A percentile compares a stretch with the other conserved stretches of the same genome.
Conservation (phyloP, 1,140 invertebrate genomes). For the Bombus picipes region DNA sequence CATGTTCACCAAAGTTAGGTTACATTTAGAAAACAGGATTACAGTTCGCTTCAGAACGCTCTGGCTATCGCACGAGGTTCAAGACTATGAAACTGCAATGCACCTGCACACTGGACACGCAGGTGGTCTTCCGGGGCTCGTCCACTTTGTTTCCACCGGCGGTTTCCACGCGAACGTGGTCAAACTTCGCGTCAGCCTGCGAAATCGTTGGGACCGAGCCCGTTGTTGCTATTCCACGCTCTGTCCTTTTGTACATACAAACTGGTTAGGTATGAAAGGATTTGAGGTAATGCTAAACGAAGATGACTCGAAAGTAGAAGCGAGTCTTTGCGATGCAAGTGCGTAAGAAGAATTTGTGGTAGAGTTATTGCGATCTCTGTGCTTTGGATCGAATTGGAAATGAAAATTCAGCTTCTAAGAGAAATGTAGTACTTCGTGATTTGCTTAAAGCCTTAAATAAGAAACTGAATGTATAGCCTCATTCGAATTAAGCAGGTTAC, state of each 20-base stretch:
- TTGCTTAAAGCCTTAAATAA: not conserved
- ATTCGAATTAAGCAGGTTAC: not conserved
- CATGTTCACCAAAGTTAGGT: constrained; percentile 76
- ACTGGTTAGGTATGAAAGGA: not conserved
- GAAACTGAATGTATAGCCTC: too few relatives aligned
- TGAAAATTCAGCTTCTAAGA: not conserved
- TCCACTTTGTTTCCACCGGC: constrained; percentile 32
- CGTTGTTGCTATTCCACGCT: not conserved
- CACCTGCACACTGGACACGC: constrained; percentile 66
- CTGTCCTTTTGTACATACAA: not conserved
- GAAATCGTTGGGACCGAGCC: not conserved
- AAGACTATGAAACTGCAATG: constrained; percentile 69
- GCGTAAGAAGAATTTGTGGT: not conserved
- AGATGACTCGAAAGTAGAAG: not conserved
- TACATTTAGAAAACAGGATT: constrained; percentile 81
- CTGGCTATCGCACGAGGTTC: not conserved
- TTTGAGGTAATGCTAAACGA: not conserved
- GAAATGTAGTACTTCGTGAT: not conserved
- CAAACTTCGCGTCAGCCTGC: constrained; percentile 17
- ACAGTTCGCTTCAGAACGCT: constrained; percentile 71
- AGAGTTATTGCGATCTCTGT: not conserved
- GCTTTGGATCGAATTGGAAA: not conserved
- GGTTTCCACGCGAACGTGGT: constrained; percentile 11
- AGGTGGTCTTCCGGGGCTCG: constrained; percentile 60
- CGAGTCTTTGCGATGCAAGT: not conserved